Evolutionary conservation across 2,113 vertebrate species (phyloP), one percentile per base, ranked within the genome.

Genomic region (Plotosus lineatus): DNA sequence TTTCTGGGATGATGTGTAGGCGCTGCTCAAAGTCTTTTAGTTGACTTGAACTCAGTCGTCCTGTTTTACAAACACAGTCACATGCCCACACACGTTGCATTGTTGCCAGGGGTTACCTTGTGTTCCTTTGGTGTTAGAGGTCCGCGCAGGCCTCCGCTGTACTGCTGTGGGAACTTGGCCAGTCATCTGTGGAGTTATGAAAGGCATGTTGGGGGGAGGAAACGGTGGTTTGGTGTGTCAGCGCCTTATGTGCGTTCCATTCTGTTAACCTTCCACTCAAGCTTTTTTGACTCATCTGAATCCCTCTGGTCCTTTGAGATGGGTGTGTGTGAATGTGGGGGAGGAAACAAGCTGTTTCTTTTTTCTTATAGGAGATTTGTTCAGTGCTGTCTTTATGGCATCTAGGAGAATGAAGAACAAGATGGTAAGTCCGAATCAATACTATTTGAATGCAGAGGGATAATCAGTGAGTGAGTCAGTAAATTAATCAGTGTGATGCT

Each of bases 131-230:
- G 56, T 50, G 50, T 53, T 46, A 31, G 68, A 31, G 65, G 58
- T 73, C 89, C 89, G 89, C 80, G 48, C 50, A 84, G 78, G 80
- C 81, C 82, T 84, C 58, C 82, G 82, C 75, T 75, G 81, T 87
- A 76, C 73, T 79, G 87, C 89, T 91, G 89, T 94, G 94, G 92
- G 93, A 95, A 94, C 88, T 51, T 83, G 90, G 90, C 89, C 90
- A 92, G 90, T 91, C 92, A 88, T 84, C 87, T 87, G 90, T 79
- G 81, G 87, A 92, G 92, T 84, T 87, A 93, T 93, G 90, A 91
- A 90, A 90, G 93, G 90, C 90, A 92, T 92, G 90, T 87, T 73
- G 83, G 77, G 80, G 77, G 88, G 91, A 94, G 93, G 92, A 94
- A 92, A 91, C 90, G 38, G 93, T 75, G 72, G 86, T 72, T 84